Percentiles rank a stretch among this genome's conserved stretches.
These are phyloP conservation scores for Drosophila teissieri DNA, from an alignment of 1,140 invertebrate species.

Conservation along the genomic window DNA sequence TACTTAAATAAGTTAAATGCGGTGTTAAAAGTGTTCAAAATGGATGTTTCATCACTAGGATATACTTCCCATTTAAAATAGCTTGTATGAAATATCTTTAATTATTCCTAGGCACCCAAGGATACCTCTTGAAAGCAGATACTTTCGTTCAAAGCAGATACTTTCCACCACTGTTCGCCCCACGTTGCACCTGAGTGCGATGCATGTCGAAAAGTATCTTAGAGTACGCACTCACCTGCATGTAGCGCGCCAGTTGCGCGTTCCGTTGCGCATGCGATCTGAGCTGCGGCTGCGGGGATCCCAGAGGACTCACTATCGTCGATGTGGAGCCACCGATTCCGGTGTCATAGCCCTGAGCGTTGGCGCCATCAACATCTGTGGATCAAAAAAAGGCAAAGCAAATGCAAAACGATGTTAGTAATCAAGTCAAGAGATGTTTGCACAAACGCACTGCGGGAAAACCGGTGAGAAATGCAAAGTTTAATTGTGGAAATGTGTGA, in stretches of 20 bases:
- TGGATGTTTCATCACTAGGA: too few species aligned
- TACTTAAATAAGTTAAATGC: too few species aligned
- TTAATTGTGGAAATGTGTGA: constrained; percentile 34
- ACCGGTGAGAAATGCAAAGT: constrained; percentile 23
- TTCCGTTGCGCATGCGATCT: constrained; percentile 82
- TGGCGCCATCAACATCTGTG: constrained; percentile 82
- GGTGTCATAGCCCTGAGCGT: constrained; percentile 83
- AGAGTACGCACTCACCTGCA: constrained; percentile 79
- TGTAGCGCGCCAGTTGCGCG: constrained; percentile 74
- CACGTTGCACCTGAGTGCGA: not conserved
- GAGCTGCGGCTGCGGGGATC: constrained; percentile 80
- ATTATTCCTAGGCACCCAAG: too few species aligned
- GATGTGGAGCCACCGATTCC: constrained; percentile 84
- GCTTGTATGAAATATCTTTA: too few species aligned
- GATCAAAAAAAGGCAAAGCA: constrained; percentile 2
- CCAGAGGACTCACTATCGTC: constrained; percentile 82
- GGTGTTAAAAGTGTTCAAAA: too few species aligned
- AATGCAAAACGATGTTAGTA: constrained; percentile 24
- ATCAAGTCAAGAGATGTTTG: constrained; percentile 45
- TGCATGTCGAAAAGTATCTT: constrained; percentile 9
- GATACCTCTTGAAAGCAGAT: too few species aligned
- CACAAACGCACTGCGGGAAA: constrained; percentile 27
- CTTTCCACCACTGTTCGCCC: not conserved
- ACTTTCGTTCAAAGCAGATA: too few species aligned
- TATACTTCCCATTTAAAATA: too few species aligned